phyloP scores from a whole-genome alignment of 2,888 invertebrate species.

The Cryptops parisi region DNA sequence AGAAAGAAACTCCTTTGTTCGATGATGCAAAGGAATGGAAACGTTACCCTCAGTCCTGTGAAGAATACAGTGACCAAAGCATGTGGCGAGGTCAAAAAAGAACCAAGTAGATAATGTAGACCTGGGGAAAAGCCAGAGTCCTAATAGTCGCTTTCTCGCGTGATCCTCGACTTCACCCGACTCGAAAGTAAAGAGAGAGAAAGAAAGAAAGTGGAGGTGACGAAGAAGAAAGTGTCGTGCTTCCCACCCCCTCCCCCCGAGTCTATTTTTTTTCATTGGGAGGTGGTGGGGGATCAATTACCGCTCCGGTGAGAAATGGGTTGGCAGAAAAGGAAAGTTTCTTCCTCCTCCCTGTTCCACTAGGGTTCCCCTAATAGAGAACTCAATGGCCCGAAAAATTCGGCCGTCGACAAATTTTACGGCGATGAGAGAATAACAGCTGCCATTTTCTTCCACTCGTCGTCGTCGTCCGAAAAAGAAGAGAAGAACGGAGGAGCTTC shows the following conservation, averaged over 20 bases:
- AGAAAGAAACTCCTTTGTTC: no score
- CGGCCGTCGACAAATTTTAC: not conserved
- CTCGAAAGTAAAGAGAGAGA: not conserved
- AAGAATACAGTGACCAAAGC: no score
- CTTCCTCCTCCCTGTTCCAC: not conserved
- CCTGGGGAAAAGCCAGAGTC: no score
- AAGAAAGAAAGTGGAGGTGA: not conserved
- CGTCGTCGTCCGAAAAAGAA: not conserved
- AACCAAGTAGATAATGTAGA: no score
- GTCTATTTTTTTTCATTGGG: not conserved
- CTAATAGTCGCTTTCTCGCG: no score
- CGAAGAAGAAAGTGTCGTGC: not conserved
- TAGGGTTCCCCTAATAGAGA: not conserved
- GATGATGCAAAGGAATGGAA: no score
- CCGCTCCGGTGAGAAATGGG: not conserved
- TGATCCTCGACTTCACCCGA: no score
- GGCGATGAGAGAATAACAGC: not conserved
- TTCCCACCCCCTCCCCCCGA: not conserved
- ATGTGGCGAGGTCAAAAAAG: no score
- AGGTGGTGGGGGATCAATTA: not conserved
- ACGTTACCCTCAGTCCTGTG: no score
- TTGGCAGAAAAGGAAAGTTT: not conserved
- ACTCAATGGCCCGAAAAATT: not conserved
- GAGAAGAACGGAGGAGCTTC: no score
- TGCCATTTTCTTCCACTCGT: not conserved